Base-by-base conservation (phyloP, 2,113 vertebrate genomes). In the Acrocephalus arundinaceus region DNA sequence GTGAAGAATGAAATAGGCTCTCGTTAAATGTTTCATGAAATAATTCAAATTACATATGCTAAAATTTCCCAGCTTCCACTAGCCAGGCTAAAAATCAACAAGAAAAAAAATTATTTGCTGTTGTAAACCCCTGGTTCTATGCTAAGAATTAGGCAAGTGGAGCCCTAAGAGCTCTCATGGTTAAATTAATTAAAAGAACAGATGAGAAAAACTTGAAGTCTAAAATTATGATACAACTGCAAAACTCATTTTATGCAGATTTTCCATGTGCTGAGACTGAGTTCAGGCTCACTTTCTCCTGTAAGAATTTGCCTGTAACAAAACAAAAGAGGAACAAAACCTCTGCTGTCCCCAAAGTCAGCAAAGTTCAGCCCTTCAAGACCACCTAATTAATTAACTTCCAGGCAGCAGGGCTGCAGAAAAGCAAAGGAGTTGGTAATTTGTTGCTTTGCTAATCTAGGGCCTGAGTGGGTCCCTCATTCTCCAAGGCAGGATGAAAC, bases 1-100 rank as follows among this genome's bases (percentile, higher is more conserved):
- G 87, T 71, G 84, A 94, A 94, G 95, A 97, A 83, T 79, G 82
- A 90, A 95, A 91, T 67, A 92, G 80, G 77, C 35, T 45, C 23
- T 89, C 87, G 85, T 94, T 96, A 90, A 97, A 94, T 88, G 80
- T 89, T 94, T 96, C 93, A 96, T 89, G 87, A 96, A 96, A 93
- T 61, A 96, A 96, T 87, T 94, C 73, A 76, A 85, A 89, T 91
- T 84, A 85, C 82, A 62, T 76, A 88, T 81, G 62, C 52, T 88
- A 87, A 94, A 93, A 70, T 83, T 93, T 91, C 65, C 79, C 49
- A 65, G 62, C n/a, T 93, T 46, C 43, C 24, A 51, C 76, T 45
- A 74, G 33, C 65, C 88, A 61, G 66, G 48, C 51, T 66, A 35
- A 82, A 91, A 90, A 89, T 63, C 92, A 90, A 89, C 54, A 82